phyloP scores from a whole-genome alignment of 1,140 invertebrate species.

The Acromyrmex heyeri region DNA sequence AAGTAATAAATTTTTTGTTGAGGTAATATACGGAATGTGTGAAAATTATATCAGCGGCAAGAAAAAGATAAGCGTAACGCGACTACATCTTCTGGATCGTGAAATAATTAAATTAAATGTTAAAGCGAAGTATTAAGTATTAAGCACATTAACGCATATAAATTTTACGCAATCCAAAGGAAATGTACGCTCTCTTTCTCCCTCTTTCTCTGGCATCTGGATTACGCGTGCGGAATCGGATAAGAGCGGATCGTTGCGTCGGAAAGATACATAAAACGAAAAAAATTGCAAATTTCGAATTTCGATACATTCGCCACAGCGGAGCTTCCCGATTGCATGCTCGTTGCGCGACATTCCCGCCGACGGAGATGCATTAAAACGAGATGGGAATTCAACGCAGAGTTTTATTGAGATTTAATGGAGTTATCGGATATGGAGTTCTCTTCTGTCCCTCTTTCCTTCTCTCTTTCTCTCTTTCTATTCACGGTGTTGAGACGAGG shows the following conservation, averaged over 20 bases:
- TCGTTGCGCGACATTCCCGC: slow-evolving; percentile 54
- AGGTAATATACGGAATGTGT: not conserved
- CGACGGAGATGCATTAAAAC: slow-evolving; percentile 44
- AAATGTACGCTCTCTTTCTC: not conserved
- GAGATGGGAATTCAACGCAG: slow-evolving; percentile 50
- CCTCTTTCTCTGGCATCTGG: not conserved
- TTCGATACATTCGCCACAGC: not conserved
- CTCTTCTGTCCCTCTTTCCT: slow-evolving; percentile 5
- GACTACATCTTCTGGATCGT: not conserved
- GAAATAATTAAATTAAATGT: slow-evolving; percentile 1
- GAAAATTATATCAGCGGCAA: not conserved
- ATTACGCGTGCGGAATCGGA: slow-evolving; percentile 1
- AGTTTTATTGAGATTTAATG: slow-evolving; percentile 72
- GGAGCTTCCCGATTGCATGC: not conserved
- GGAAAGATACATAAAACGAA: not conserved
- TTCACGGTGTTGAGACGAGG: slow-evolving; percentile 27
- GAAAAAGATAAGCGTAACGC: not conserved
- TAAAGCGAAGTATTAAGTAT: not conserved
- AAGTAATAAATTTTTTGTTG: not conserved
- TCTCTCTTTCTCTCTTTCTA: not conserved
- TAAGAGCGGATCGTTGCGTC: not conserved
- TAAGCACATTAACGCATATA: not conserved
- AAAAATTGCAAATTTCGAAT: slow-evolving; percentile 3
- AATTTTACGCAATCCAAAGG: not conserved
- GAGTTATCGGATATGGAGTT: slow-evolving; percentile 69